These are phyloP conservation scores for Micropoecilia bifurca DNA, from an alignment of 2,797 vertebrate species.

Conservation along the genomic window DNA sequence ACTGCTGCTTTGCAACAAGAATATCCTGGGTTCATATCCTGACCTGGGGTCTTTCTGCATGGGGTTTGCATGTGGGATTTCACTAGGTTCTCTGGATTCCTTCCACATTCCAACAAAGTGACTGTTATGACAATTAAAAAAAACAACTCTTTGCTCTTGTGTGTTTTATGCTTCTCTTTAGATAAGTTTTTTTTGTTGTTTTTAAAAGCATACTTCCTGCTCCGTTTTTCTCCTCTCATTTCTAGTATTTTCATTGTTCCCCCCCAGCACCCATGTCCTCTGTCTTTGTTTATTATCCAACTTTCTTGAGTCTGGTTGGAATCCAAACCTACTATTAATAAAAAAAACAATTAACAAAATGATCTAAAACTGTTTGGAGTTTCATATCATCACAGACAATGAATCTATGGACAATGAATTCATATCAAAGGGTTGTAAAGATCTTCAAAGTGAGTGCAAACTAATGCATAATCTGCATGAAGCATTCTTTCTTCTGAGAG, in stretches of 20 bases:
- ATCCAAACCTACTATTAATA: background rate
- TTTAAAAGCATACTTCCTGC: conserved; percentile 1
- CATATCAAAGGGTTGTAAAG: background rate
- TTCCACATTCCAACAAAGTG: background rate
- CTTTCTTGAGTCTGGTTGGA: background rate
- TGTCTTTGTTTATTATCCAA: background rate
- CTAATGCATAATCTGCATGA: background rate
- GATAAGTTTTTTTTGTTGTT: conserved; percentile 4
- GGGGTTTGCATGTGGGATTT: background rate
- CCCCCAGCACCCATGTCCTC: background rate
- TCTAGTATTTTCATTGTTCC: background rate
- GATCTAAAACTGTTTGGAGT: background rate
- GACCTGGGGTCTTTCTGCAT: background rate
- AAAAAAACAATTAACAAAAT: background rate
- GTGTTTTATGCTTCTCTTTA: background rate
- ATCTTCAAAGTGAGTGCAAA: background rate
- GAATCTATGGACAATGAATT: background rate
- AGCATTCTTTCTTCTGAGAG: background rate
- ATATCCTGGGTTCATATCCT: background rate
- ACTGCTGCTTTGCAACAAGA: background rate
- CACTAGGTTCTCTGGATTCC: background rate
- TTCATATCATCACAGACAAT: background rate
- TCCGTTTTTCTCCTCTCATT: background rate
- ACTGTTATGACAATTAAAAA: background rate
- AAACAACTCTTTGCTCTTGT: background rate